Evolutionary conservation across 2,113 vertebrate genomes (phyloP).

Genomic region (Lichenostomus cassidix): DNA sequence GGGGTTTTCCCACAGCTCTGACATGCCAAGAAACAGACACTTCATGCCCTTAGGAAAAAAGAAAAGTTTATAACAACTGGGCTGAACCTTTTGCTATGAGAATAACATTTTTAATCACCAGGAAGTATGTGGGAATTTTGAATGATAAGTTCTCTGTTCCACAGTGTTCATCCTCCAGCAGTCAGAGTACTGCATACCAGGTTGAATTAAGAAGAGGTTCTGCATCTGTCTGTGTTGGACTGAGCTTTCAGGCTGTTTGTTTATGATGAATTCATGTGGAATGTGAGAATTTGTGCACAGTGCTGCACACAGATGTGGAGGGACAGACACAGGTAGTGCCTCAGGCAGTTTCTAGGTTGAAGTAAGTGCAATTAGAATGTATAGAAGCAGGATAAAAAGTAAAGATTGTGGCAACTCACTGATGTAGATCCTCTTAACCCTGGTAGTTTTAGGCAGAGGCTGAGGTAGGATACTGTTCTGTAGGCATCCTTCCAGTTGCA

Average conservation of each 20-base stretch:
- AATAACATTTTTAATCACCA: background rate
- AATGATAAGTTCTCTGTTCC: background rate
- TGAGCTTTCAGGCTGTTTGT: background rate
- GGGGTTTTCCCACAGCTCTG: background rate
- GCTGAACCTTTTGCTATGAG: background rate
- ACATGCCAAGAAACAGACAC: background rate
- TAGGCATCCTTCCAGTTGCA: background rate
- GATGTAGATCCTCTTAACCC: background rate
- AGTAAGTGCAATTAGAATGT: background rate
- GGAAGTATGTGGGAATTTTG: background rate
- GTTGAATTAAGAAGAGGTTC: background rate
- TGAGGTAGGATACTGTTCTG: background rate
- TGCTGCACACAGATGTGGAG: background rate
- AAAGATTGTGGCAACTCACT: background rate
- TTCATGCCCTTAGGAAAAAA: background rate
- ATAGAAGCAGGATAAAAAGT: background rate
- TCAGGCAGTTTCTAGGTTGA: background rate
- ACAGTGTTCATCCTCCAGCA: background rate
- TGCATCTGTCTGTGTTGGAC: background rate
- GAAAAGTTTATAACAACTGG: background rate
- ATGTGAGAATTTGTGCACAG: background rate
- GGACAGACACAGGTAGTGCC: background rate
- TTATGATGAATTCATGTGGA: background rate
- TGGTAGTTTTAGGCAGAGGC: background rate
- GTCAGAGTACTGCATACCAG: background rate